A percentile compares a stretch with the other conserved stretches of the same genome.
Evolutionary conservation across 30 jellyfish, hydroid and myxozoan genomes (phyloP).

Genomic region (Chrysaora quinquecirrha): DNA sequence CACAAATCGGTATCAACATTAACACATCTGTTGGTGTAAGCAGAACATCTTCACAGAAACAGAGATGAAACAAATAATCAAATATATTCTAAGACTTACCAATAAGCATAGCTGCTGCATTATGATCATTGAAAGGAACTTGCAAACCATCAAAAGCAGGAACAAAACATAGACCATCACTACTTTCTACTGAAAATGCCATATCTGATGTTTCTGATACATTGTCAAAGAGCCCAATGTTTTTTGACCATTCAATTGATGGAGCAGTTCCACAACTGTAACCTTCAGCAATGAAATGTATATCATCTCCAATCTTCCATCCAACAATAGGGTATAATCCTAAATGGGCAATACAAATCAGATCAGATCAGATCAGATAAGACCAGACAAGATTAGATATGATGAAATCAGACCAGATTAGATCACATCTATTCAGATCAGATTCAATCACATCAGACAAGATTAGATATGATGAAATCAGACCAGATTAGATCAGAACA

Average conservation of each 20-base stretch:
- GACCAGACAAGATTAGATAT: too few relatives aligned
- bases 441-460: too few relatives aligned
- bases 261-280: slow-evolving; percentile 68
- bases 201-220: slow-evolving; percentile 71
- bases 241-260: slow-evolving; percentile 79
- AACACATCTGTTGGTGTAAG: too few relatives aligned
- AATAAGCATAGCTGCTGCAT: slow-evolving; percentile 52
- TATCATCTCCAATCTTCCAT: slow-evolving; percentile 82
- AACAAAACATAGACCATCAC: slow-evolving; percentile 85
- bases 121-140: slow-evolving; percentile 57
- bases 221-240: slow-evolving; percentile 75
- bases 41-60: too few relatives aligned
- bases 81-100: too few relatives aligned
- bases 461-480: too few relatives aligned
- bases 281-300: slow-evolving; percentile 82
- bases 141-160: slow-evolving; percentile 83
- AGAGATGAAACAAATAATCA: too few relatives aligned
- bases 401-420: too few relatives aligned
- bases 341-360: slow-evolving; percentile 8
- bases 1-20: too few relatives aligned
- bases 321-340: slow-evolving; percentile 95
- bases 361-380: too few relatives aligned
- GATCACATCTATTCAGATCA: too few relatives aligned
- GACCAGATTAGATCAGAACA: too few relatives aligned
- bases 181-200: slow-evolving; percentile 72